Evolutionary conservation across 2,113 vertebrate species (phyloP).

Genomic region (Rostratula benghalensis): DNA sequence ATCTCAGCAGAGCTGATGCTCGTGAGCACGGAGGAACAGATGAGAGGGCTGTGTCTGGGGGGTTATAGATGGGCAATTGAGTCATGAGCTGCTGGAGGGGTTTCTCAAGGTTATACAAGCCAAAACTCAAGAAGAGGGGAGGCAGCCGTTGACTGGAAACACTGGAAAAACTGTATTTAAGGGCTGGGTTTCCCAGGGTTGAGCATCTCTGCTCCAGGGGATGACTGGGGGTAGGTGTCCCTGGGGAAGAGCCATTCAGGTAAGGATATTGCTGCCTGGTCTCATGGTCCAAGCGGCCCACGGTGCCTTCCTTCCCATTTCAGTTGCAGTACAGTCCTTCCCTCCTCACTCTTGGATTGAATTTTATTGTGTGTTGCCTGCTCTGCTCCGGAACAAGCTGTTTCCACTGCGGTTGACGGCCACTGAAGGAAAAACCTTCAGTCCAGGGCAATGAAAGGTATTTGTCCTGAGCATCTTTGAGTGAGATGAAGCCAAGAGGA

Average conservation of each 20-base stretch:
- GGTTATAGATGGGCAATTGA: not conserved
- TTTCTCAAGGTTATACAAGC: not conserved
- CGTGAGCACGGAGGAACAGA: not conserved
- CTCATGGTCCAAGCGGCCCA: not conserved
- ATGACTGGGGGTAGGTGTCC: not conserved
- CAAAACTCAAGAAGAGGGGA: not conserved
- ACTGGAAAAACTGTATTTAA: not conserved
- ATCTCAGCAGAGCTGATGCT: not conserved
- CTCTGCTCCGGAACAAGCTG: not conserved
- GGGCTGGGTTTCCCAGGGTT: not conserved
- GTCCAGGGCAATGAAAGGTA: not conserved
- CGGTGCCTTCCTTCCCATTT: fast-evolving
- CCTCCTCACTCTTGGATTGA: not conserved
- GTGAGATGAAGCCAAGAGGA: not conserved
- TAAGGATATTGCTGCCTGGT: not conserved
- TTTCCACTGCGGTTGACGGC: not conserved
- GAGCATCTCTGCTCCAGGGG: not conserved
- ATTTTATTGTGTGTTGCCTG: not conserved
- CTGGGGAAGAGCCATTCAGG: not conserved
- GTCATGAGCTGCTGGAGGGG: not conserved
- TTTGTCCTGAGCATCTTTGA: not conserved
- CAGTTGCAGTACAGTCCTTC: not conserved
- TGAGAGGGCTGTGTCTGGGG: not conserved
- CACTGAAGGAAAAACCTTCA: not conserved
- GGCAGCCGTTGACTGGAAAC: not conserved